Percentiles rank a stretch among this genome's conserved stretches.
These are phyloP conservation scores for Hippocampus comes DNA, from an alignment of 2,113 vertebrate genomes.

Conservation along the genomic window DNA sequence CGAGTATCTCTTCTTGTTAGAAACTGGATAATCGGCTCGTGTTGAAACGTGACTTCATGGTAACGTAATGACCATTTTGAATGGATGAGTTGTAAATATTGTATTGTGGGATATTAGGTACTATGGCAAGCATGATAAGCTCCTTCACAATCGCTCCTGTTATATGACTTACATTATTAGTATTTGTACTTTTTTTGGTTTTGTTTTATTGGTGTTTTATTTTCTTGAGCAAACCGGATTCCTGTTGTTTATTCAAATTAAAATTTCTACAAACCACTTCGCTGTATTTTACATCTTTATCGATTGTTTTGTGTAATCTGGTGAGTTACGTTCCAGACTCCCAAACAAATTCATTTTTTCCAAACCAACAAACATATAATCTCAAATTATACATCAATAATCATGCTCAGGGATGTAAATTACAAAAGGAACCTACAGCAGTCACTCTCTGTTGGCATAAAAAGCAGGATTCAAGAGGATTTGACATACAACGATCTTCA, in stretches of 20 bases:
- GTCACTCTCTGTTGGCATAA: too few relatives aligned
- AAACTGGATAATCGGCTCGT: background rate
- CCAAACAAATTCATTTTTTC: too few relatives aligned
- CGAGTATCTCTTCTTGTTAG: too few relatives aligned
- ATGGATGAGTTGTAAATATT: slow-evolving; percentile 48
- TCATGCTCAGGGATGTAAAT: too few relatives aligned
- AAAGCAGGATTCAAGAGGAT: too few relatives aligned
- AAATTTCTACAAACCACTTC: slow-evolving; percentile 48
- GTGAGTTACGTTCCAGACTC: too few relatives aligned
- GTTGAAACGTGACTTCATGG: background rate
- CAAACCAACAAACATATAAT: too few relatives aligned
- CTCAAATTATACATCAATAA: too few relatives aligned
- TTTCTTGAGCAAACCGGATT: slow-evolving; percentile 12
- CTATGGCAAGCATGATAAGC: slow-evolving; percentile 8
- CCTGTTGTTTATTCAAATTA: slow-evolving; percentile 48
- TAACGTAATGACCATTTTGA: background rate
- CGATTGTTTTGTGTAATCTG: background rate
- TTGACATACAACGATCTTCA: too few relatives aligned
- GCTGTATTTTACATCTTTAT: background rate
- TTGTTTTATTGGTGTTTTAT: background rate
- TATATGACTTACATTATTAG: slow-evolving; percentile 8
- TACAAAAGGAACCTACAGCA: too few relatives aligned
- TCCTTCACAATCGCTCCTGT: slow-evolving; percentile 13
- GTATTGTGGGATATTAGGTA: slow-evolving; percentile 17
- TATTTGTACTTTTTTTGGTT: slow-evolving; percentile 11